Conservation (phyloP, 1,140 invertebrate genomes). For the Philotrypesis tridentata region DNA sequence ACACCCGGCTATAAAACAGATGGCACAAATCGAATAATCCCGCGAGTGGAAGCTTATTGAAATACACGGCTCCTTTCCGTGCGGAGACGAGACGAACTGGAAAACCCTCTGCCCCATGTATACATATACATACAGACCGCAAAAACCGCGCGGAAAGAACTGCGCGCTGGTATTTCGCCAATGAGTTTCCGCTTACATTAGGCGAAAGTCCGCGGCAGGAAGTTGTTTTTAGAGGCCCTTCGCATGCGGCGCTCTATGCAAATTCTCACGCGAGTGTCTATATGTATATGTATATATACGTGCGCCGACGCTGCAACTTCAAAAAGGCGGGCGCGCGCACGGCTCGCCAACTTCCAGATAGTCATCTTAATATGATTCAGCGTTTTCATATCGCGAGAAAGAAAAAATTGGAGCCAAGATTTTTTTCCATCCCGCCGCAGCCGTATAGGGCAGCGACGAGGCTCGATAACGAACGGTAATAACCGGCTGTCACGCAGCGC, state of each 20-base stretch:
- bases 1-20: too few relatives aligned
- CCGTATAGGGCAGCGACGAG: too few relatives aligned
- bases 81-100: too few relatives aligned
- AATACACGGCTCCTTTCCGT: too few relatives aligned
- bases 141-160: slow-evolving; percentile 3
- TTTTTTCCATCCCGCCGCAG: too few relatives aligned
- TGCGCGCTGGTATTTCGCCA: neutral
- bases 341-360: neutral
- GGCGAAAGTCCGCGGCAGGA: slow-evolving; percentile 11
- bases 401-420: neutral
- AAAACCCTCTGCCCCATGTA: too few relatives aligned
- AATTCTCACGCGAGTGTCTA: slow-evolving; percentile 20
- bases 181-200: slow-evolving; percentile 30
- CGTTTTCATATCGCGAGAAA: neutral
- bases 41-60: too few relatives aligned
- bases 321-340: neutral
- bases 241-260: neutral
- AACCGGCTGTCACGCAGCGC: too few relatives aligned
- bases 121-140: neutral
- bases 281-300: too few relatives aligned
- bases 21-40: too few relatives aligned
- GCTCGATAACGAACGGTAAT: too few relatives aligned
- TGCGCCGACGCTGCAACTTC: neutral
- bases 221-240: slow-evolving; percentile 27
- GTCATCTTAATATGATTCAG: slow-evolving; percentile 21